A percentile compares a stretch with the other conserved stretches of the same genome.
phyloP scores from a whole-genome alignment of 2,888 invertebrate genomes.

The Harpagoxenus sublaevis region DNA sequence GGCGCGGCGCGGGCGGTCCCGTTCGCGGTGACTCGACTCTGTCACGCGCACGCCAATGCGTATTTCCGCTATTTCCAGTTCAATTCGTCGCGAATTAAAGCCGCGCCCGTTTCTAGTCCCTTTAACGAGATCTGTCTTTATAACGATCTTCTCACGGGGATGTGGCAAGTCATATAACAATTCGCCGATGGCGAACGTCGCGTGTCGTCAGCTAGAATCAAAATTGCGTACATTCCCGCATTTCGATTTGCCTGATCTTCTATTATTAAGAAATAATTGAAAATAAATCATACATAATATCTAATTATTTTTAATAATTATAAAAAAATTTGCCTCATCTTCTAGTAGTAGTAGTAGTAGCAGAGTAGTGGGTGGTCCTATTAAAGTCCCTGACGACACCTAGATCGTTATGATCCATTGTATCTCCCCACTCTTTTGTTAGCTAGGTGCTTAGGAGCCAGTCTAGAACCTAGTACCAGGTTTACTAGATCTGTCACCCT shows the following conservation, averaged over 20 bases:
- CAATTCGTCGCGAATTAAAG: neutral
- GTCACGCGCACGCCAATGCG: constrained; percentile 6
- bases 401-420: no score
- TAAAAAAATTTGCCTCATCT: neutral
- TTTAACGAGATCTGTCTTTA: neutral
- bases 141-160: neutral
- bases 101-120: neutral
- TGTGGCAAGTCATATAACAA: neutral
- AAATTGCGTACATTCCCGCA: neutral
- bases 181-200: neutral
- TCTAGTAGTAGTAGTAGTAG: no score
- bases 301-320: neutral
- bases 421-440: no score
- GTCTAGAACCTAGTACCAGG: no score
- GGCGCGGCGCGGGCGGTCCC: constrained; percentile 4
- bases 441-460: no score
- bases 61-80: constrained; percentile 17
- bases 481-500: no score
- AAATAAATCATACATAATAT: neutral
- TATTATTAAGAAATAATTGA: neutral
- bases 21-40: neutral
- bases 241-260: no score
- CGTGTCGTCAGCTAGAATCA: neutral
- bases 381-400: no score
- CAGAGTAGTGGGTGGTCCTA: no score